Percentiles rank a stretch among this genome's conserved stretches.
Conservation (phyloP, 1,140 invertebrate species). For the Argopecten irradians region DNA sequence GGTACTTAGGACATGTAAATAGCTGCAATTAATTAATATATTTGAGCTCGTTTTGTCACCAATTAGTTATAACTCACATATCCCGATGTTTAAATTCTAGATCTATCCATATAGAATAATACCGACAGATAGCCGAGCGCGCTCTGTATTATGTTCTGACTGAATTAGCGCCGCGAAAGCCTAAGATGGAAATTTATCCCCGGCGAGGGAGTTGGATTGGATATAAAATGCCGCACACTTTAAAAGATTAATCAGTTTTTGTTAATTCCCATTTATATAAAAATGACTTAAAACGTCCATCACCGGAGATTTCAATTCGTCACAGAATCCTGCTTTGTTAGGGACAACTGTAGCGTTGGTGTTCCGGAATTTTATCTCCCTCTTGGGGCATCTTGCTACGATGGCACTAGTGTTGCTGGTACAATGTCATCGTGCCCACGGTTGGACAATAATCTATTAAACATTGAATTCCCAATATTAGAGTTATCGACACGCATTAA, state of each 20-base stretch:
- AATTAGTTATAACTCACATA: background rate
- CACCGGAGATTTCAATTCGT: background rate
- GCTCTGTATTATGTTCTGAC: background rate
- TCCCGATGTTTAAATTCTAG: background rate
- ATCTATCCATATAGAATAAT: background rate
- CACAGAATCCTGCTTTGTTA: background rate
- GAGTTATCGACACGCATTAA: background rate
- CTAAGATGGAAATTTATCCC: background rate
- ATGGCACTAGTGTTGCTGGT: background rate
- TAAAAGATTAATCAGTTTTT: slow-evolving; percentile 19
- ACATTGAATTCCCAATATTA: background rate
- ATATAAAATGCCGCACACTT: background rate
- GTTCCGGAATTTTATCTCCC: background rate
- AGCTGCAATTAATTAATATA: background rate
- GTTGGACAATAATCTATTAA: background rate
- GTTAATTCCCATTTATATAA: slow-evolving; percentile 23
- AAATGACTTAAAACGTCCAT: slow-evolving; percentile 18
- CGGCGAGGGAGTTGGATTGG: background rate
- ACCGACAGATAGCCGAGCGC: background rate
- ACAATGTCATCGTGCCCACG: background rate
- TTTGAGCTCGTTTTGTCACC: background rate
- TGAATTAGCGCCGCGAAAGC: background rate
- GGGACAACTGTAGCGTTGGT: background rate
- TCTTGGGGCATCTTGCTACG: background rate
- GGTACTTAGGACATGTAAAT: background rate